Conservation (phyloP, 2,113 vertebrate species). For the Holacanthus passer region DNA sequence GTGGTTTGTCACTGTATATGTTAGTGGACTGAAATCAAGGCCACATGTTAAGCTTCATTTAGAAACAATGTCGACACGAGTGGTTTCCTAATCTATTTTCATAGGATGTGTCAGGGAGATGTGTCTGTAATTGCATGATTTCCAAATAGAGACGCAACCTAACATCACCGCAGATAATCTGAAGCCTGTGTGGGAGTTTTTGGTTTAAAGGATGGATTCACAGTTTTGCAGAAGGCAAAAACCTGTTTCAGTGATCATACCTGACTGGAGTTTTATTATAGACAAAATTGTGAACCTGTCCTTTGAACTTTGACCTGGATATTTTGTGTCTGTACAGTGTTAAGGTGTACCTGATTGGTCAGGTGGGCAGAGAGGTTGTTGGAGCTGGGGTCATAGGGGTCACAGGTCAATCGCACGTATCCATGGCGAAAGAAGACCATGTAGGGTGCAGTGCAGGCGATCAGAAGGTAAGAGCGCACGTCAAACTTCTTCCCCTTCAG, state of each 20-base stretch:
- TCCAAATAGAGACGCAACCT: not conserved
- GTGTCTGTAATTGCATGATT: not conserved
- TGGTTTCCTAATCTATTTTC: not conserved
- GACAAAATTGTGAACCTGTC: not conserved
- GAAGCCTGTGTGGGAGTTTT: not conserved
- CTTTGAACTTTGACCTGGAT: not conserved
- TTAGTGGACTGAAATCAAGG: not conserved
- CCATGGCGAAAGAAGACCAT: constrained; percentile 91
- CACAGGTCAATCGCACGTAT: constrained; percentile 88
- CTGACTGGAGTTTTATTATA: not conserved
- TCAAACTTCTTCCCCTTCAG: constrained; percentile 91
- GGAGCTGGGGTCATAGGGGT: constrained; percentile 86
- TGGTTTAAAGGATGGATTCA: not conserved
- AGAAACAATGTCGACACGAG: not conserved
- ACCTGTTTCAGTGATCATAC: not conserved
- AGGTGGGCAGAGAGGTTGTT: constrained; percentile 87
- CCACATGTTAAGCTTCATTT: not conserved
- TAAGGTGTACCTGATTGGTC: constrained; percentile 89
- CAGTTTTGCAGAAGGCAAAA: not conserved
- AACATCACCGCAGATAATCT: not conserved
- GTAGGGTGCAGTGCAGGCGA: constrained; percentile 87
- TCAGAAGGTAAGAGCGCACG: constrained; percentile 88
- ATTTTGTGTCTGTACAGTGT: not conserved
- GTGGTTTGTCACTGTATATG: not conserved
- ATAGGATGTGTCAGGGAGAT: not conserved